Base-by-base conservation (phyloP, 2,113 vertebrate species). In the Tringa solitaria region DNA sequence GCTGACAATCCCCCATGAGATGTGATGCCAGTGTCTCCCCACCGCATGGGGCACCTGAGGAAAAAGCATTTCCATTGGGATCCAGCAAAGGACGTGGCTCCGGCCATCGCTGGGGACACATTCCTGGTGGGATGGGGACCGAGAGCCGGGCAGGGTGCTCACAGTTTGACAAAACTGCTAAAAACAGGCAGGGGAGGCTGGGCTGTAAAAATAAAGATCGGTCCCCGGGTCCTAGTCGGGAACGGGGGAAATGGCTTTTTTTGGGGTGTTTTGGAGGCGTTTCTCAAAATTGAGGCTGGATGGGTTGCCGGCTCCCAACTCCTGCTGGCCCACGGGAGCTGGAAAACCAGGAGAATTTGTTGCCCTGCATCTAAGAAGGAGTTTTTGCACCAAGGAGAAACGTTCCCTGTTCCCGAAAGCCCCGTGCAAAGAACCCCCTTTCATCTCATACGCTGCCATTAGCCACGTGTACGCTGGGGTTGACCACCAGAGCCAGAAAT, bases 401-500 rank as follows among this genome's bases (percentile, higher is more conserved):
- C 32, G 5, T 57, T 57, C 56, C 20, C 32, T 22, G 32, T 1
- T 87, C 85, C 78, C 91, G 18, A 84, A 84, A 86, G 24, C 33
- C 63, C 63, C 65, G 5, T 1, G 63, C 33, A n/a, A 18, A 60
- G 33, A 59, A 35, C 63, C 84, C 76, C 9, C 28, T 50, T 84
- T 37, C 64, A 26, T 14, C 84, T 50, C 5, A 3, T 3, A 11
- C 1, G 5, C 73, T 18, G 23, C 4, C 35, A 64, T 75, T 13
- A 57, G 82, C 74, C 67, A 93, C 67, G 56, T 53, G 50, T 19
- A 10, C 1, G 5, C n/a, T 1, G 51, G 80, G 79, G n/a, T 1
- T 94, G 93, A 90, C 73, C 95, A 46, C 83, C 37, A 83, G 51
- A 53, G 84, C 89, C 91, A 95, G 89, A 27, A 91, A 51, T 56